Conservation (phyloP, 1,140 invertebrate species). For the Globodera rostochiensis region DNA sequence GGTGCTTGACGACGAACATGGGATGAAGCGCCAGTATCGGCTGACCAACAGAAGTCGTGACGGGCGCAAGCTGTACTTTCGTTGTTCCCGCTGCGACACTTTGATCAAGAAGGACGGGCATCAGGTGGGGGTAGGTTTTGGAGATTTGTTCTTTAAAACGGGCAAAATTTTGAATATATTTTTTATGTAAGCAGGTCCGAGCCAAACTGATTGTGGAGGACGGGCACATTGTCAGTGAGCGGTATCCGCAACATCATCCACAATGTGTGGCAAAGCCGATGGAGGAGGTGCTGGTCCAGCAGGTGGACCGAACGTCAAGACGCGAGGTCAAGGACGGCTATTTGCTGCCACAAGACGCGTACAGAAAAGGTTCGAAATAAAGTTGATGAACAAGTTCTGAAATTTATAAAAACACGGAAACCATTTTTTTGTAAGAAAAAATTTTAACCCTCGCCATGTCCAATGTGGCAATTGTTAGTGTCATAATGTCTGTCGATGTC, state of each 20-base stretch:
- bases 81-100: conserved; percentile 52
- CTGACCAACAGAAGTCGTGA: conserved; percentile 48
- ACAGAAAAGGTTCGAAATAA: conserved; percentile 35
- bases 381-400: too few species aligned
- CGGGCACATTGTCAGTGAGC: conserved; percentile 41
- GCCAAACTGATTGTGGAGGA: conserved; percentile 49
- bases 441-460: too few species aligned
- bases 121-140: neutral
- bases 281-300: conserved; percentile 51
- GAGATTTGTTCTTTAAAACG: too few species aligned
- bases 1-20: conserved; percentile 52
- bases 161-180: too few species aligned
- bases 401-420: too few species aligned
- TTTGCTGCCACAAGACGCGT: conserved; percentile 47
- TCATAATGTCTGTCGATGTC: too few species aligned
- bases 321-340: conserved; percentile 53
- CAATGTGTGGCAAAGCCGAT: conserved; percentile 41
- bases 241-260: conserved; percentile 52
- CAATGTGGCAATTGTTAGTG: too few species aligned
- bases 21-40: conserved; percentile 53
- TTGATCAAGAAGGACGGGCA: conserved; percentile 49
- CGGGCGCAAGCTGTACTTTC: conserved; percentile 53
- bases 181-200: conserved; percentile 29
- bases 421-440: too few species aligned
- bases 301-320: conserved; percentile 47